These are phyloP conservation scores for Endotricha flammealis DNA, from an alignment of 2,888 invertebrate species.

Conservation along the genomic window DNA sequence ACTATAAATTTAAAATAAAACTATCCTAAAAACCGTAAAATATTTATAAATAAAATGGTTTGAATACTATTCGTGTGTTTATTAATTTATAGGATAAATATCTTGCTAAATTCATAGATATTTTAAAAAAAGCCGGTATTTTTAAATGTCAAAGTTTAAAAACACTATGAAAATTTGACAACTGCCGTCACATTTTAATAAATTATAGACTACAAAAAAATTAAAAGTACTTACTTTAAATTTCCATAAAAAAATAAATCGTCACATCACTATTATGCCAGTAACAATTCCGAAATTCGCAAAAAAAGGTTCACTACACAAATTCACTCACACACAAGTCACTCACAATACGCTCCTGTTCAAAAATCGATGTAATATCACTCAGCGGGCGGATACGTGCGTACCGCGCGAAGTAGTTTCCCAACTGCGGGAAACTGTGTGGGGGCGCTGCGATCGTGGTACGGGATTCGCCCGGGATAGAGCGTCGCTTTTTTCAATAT, in stretches of 20 bases:
- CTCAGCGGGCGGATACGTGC: background rate
- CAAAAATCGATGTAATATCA: slow-evolving; percentile 17
- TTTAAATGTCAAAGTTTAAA: no score
- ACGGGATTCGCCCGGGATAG: background rate
- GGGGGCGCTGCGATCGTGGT: background rate
- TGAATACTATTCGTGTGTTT: no score
- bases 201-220: background rate
- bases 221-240: background rate
- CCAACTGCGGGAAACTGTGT: background rate
- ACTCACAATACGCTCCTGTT: slow-evolving; percentile 4
- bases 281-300: slow-evolving; percentile 10
- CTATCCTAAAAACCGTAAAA: no score
- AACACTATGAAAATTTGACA: no score
- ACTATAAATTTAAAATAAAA: no score
- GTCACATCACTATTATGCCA: background rate
- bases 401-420: background rate
- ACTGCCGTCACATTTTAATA: background rate
- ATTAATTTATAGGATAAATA: no score
- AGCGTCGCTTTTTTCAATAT: background rate
- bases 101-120: no score
- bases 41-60: no score
- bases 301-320: slow-evolving; percentile 7
- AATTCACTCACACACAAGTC: slow-evolving; percentile 12
- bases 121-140: no score
- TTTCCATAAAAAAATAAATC: background rate